Base-by-base conservation (phyloP, 1,140 invertebrate species). In the Micrasema longulum region DNA sequence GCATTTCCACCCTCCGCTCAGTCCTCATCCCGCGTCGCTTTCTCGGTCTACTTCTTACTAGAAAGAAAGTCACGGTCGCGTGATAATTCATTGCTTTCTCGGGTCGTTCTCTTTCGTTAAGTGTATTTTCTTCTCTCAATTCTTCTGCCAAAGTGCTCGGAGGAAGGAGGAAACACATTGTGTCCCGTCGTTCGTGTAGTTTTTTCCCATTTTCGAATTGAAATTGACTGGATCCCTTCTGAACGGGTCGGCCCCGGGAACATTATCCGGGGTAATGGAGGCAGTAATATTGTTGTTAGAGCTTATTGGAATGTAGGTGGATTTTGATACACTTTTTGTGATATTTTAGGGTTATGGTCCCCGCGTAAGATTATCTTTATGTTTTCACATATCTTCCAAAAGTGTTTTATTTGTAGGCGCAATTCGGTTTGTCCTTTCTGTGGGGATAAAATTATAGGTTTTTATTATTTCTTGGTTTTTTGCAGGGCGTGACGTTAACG, bases 401-500 rank as follows among this genome's bases (percentile, higher is more conserved):
- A 53, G 60, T 71, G 69, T 71, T 71, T 71, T 55, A 71, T 71
- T 55, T 62, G 41, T 3, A n/a, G 41, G 2, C 14, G 41, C 14
- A 41, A 12, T 31, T 31, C 26, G 7, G 26, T 31, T 2, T 7
- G 26, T 31, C 26, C 26, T 31, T 31, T 4, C n/a, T n/a, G n/a
- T n/a, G n/a, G n/a, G n/a, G n/a, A n/a, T n/a, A n/a, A n/a, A n/a
- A n/a, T n/a, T n/a, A n/a, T n/a, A n/a, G n/a, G n/a, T n/a, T n/a
- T n/a, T n/a, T n/a, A n/a, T n/a, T n/a, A 31, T 31, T 4, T 31
- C 26, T 31, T 31, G 26, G 26, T 2, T 7, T 31, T 31, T 31
- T 31, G 26, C 77, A 89, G 90, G 89, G 88, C 83, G 87, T 91
- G 83, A 87, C 87, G 79, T 83, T 89, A 80, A 86, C 85, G 77